These are phyloP conservation scores for Eristalis intricaria DNA, from an alignment of 2,888 invertebrate species.

Conservation along the genomic window DNA sequence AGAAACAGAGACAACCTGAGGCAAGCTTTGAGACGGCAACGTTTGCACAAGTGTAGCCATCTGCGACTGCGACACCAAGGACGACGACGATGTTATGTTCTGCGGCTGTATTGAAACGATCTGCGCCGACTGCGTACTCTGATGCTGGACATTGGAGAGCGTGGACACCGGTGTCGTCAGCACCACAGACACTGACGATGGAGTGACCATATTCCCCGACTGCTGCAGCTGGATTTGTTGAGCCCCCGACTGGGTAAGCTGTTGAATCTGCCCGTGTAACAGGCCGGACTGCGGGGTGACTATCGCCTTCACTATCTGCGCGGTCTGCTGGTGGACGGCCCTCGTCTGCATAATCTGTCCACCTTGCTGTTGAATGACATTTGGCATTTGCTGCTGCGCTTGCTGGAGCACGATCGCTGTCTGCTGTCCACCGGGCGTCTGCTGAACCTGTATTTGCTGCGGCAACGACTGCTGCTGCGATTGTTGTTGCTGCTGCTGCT, in stretches of 20 bases:
- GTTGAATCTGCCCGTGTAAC: slow-evolving; percentile 82
- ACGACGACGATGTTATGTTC: slow-evolving; percentile 76
- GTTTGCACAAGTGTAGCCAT: slow-evolving; percentile 80
- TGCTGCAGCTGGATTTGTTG: slow-evolving; percentile 77
- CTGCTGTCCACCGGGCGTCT: slow-evolving; percentile 70
- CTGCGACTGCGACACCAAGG: slow-evolving; percentile 73
- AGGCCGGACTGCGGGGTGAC: slow-evolving; percentile 77
- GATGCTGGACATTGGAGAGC: slow-evolving; percentile 75
- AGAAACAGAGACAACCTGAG: slow-evolving; percentile 81
- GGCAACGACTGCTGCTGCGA: slow-evolving; percentile 58
- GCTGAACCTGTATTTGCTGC: slow-evolving; percentile 51
- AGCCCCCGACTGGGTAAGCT: slow-evolving; percentile 80
- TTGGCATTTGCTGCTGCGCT: slow-evolving; percentile 71
- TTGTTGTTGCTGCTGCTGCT: slow-evolving; percentile 68
- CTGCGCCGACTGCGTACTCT: slow-evolving; percentile 75
- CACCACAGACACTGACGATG: slow-evolving; percentile 81
- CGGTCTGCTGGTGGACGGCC: slow-evolving; percentile 78
- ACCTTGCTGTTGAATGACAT: slow-evolving; percentile 73
- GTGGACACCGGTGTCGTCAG: slow-evolving; percentile 80
- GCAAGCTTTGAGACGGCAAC: slow-evolving; percentile 77
- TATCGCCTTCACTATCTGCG: slow-evolving; percentile 80
- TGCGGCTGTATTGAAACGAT: slow-evolving; percentile 80
- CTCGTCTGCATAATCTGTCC: slow-evolving; percentile 74
- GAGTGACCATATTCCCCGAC: slow-evolving; percentile 74
- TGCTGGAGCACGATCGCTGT: slow-evolving; percentile 78